Conservation (phyloP, 2,113 vertebrate species). For the Melanerpes aurifrons region DNA sequence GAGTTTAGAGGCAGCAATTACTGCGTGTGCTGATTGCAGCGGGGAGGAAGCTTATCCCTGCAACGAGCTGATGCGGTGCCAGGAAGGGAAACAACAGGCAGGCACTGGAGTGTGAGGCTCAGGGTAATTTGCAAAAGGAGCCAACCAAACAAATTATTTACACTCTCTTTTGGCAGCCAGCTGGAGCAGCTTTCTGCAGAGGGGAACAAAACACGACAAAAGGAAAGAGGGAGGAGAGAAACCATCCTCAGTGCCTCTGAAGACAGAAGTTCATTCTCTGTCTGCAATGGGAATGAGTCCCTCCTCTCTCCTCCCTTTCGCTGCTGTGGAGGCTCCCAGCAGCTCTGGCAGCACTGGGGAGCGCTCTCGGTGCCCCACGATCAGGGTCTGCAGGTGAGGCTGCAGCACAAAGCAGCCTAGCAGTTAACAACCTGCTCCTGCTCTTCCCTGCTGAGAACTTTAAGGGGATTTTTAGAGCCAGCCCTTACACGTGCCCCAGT, state of each 20-base stretch:
- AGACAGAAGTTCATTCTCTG: not conserved
- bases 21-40: not conserved
- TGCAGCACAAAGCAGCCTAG: not conserved
- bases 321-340: not conserved
- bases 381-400: not conserved
- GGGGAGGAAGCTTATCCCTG: not conserved
- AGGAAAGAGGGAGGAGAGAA: not conserved
- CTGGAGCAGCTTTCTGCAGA: not conserved
- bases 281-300: not conserved
- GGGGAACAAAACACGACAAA: not conserved
- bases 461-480: not conserved
- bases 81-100: not conserved
- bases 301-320: not conserved
- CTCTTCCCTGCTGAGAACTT: not conserved
- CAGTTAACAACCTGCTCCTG: rapidly evolving
- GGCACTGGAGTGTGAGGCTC: not conserved
- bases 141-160: slow-evolving; percentile 60
- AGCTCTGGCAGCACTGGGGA: not conserved
- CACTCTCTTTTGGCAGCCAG: slow-evolving; percentile 38
- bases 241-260: not conserved
- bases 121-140: slow-evolving; percentile 42
- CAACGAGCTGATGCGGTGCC: not conserved
- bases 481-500: rapidly evolving
- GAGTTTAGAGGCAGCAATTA: not conserved
- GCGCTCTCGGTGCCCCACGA: rapidly evolving